These are phyloP conservation scores for Steinernema feltiae DNA, from an alignment of 1,140 invertebrate genomes.

Conservation along the genomic window DNA sequence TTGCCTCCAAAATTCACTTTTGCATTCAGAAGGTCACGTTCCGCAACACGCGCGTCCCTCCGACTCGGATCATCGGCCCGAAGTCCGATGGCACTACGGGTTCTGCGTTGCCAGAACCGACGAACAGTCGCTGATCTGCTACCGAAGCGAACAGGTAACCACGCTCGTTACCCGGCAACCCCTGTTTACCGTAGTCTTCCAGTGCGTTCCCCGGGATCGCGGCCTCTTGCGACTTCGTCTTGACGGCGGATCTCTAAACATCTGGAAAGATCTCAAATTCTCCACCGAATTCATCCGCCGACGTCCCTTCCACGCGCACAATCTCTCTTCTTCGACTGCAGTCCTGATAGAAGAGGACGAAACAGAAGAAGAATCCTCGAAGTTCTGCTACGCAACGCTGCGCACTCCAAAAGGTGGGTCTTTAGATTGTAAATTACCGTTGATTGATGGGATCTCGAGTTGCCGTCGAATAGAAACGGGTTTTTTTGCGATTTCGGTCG, in stretches of 20 bases:
- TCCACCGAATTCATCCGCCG: not conserved
- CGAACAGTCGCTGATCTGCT: constrained; percentile 25
- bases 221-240: not conserved
- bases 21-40: not conserved
- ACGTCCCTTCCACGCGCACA: not conserved
- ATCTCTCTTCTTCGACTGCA: not conserved
- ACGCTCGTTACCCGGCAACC: not conserved
- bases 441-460: constrained; percentile 7
- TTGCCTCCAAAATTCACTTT: not conserved
- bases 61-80: not conserved
- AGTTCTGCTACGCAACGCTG: not conserved
- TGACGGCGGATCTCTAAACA: not conserved
- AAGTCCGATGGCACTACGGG: constrained; percentile 23
- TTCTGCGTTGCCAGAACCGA: constrained; percentile 25
- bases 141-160: constrained; percentile 23
- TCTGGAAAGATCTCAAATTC: not conserved
- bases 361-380: not conserved
- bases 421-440: not conserved
- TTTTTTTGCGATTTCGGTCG: not conserved
- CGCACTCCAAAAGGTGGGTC: not conserved
- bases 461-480: not conserved
- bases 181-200: not conserved
- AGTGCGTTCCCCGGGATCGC: not conserved
- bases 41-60: not conserved
- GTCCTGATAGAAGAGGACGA: constrained; percentile 3